Evolutionary conservation across 2,113 vertebrate genomes (phyloP).

Genomic region (Dipodomys ordii): DNA sequence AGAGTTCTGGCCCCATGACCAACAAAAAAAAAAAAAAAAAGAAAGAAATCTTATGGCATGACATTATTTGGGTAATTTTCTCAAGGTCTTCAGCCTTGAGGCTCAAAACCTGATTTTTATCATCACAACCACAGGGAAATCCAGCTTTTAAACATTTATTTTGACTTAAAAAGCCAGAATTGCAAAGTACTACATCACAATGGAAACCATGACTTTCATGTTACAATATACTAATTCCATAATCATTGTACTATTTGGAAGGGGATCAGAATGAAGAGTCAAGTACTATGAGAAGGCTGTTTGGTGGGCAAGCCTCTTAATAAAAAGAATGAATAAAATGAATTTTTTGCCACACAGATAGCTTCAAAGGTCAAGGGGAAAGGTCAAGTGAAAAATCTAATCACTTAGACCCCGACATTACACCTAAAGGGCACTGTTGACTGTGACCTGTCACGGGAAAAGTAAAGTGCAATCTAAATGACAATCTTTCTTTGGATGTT

Average conservation of each 20-base stretch:
- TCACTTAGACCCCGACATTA: not conserved
- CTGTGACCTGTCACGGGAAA: not conserved
- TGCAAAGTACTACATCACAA: slow-evolving; percentile 5
- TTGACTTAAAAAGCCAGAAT: slow-evolving; percentile 5
- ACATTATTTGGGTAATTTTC: not conserved
- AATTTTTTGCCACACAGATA: not conserved
- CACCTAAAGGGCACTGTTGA: not conserved
- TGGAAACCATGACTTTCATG: not conserved
- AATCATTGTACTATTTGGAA: not conserved
- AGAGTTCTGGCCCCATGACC: no score
- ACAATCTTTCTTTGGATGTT: not conserved
- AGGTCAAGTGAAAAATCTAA: not conserved
- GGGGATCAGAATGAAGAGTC: not conserved
- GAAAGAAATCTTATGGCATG: not conserved
- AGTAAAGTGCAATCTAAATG: not conserved
- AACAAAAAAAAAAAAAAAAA: no score
- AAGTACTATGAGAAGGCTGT: not conserved
- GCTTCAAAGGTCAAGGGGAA: slow-evolving; percentile 24
- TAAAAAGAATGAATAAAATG: slow-evolving; percentile 3
- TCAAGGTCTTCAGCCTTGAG: not conserved
- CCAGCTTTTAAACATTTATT: slow-evolving; percentile 25
- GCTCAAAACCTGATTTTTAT: slow-evolving; percentile 29
- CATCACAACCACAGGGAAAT: not conserved
- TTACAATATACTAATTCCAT: not conserved
- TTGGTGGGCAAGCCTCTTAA: not conserved